phyloP scores from a whole-genome alignment of 2,888 invertebrate species.

The Caenorhabditis sp. region DNA sequence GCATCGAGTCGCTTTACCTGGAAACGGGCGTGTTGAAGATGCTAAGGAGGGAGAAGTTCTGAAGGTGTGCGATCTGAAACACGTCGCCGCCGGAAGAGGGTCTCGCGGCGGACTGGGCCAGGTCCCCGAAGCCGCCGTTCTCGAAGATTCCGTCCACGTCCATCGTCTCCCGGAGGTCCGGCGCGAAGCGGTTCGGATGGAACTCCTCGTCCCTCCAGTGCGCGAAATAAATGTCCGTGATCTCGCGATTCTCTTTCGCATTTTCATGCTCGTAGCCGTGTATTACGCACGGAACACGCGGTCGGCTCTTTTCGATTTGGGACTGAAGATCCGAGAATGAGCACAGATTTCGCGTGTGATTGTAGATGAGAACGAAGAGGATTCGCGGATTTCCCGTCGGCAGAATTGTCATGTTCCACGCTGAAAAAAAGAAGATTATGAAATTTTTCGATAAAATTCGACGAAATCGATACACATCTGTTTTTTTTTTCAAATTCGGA shows the following conservation, averaged over 20 bases:
- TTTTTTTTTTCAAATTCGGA: neutral
- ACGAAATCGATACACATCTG: neutral
- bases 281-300: constrained; percentile 14
- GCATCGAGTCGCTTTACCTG: neutral
- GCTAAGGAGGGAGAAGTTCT: constrained; percentile 18
- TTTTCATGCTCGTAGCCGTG: neutral
- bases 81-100: neutral
- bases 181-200: constrained; percentile 14
- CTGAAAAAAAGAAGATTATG: neutral
- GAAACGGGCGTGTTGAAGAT: constrained; percentile 21
- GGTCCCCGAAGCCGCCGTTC: constrained; percentile 29
- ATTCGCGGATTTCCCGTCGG: constrained; percentile 7
- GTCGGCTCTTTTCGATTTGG: neutral
- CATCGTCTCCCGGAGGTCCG: neutral
- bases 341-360: constrained; percentile 19
- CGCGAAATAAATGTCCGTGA: constrained; percentile 29
- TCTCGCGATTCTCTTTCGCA: constrained; percentile 2
- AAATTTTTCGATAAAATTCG: neutral
- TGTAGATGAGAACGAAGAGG: constrained; percentile 24
- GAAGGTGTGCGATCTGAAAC: constrained; percentile 19
- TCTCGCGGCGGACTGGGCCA: neutral
- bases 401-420: constrained; percentile 25
- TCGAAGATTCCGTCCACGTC: constrained; percentile 27
- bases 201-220: constrained; percentile 25
- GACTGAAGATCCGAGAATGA: constrained; percentile 11